phyloP scores from a whole-genome alignment of 1,140 invertebrate species.

The Calliopsis andreniformis region DNA sequence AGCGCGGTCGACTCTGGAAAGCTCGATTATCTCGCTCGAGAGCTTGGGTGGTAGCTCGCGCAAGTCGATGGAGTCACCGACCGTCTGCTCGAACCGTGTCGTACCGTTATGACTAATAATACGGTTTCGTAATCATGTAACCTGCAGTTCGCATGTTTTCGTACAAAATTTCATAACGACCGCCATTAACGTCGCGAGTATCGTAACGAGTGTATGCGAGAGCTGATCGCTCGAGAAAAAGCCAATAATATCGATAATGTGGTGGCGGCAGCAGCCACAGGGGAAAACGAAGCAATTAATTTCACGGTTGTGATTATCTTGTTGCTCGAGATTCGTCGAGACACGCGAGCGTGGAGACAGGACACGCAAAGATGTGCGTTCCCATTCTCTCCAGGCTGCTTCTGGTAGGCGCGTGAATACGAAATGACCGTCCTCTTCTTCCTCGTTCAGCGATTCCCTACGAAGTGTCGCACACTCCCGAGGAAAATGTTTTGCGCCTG shows the following conservation, averaged over 20 bases:
- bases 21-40: not conserved
- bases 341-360: constrained; percentile 31
- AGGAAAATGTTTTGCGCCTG: constrained; percentile 46
- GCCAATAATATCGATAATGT: too few species aligned
- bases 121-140: constrained; percentile 4
- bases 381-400: not conserved
- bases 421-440: constrained; percentile 32
- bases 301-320: too few species aligned
- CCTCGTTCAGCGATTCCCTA: constrained; percentile 14
- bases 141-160: not conserved
- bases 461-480: constrained; percentile 38
- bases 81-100: not conserved
- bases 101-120: not conserved
- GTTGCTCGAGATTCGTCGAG: not conserved
- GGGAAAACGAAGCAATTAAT: not conserved
- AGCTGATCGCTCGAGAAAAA: too few species aligned
- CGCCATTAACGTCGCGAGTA: not conserved
- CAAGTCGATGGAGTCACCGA: not conserved
- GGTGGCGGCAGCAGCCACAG: not conserved
- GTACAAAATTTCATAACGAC: too few species aligned
- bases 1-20: not conserved
- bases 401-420: constrained; percentile 3
- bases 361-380: constrained; percentile 45
- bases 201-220: not conserved
- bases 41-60: not conserved